Percentiles rank a stretch among this genome's conserved stretches.
phyloP scores from a whole-genome alignment of 2,888 invertebrate genomes.

The Nowickia ferox region DNA sequence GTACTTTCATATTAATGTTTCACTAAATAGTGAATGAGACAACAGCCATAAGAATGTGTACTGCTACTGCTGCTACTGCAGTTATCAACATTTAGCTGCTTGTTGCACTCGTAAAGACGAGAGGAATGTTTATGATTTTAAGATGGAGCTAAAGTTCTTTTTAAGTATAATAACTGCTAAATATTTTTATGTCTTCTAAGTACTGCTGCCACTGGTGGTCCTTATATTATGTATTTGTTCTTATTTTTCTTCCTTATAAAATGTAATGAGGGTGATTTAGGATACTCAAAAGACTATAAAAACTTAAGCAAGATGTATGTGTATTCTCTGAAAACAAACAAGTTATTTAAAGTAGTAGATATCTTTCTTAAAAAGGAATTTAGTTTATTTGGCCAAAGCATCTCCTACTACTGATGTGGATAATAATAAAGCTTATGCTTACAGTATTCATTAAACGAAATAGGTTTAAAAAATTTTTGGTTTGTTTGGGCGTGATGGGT shows the following conservation, averaged over 20 bases:
- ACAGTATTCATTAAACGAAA: neutral
- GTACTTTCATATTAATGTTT: constrained; percentile 8
- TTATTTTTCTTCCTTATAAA: constrained; percentile 3
- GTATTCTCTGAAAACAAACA: neutral
- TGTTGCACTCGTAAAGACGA: constrained; percentile 23
- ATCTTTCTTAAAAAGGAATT: neutral
- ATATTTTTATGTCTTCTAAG: neutral
- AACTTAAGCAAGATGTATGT: neutral
- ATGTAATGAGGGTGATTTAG: constrained; percentile 30
- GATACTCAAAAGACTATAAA: constrained; percentile 3
- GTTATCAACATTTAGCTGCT: constrained; percentile 32
- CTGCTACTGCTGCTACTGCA: neutral
- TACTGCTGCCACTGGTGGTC: neutral
- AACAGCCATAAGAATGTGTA: constrained; percentile 28
- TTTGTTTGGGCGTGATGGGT: constrained; percentile 2
- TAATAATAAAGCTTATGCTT: neutral
- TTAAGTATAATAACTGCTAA: constrained; percentile 12
- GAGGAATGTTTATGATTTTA: constrained; percentile 42
- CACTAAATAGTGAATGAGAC: neutral
- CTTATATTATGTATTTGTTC: neutral
- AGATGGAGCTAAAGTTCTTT: constrained; percentile 46
- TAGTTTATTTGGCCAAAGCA: neutral
- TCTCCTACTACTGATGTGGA: constrained; percentile 7
- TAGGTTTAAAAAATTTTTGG: neutral
- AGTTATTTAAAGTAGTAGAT: neutral